Conservation (phyloP, 2,888 invertebrate genomes). For the Stenodema calcarata region DNA sequence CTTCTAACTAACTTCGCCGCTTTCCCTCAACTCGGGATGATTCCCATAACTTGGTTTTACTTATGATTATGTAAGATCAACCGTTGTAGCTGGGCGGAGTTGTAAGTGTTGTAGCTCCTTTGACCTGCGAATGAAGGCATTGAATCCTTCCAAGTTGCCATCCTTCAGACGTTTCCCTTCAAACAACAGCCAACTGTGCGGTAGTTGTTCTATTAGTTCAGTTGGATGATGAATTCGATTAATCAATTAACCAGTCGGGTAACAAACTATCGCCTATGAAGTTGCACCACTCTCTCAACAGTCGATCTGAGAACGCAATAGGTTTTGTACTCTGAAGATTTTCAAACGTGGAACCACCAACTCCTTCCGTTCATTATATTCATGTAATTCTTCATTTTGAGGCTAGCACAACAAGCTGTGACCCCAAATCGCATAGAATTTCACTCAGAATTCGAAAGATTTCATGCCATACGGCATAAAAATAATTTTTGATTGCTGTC, state of each 20-base stretch:
- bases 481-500: too few species aligned
- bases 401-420: too few species aligned
- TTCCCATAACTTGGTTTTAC: not conserved
- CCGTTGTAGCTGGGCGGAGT: not conserved
- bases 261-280: not conserved
- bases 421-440: too few species aligned
- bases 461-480: too few species aligned
- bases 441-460: too few species aligned
- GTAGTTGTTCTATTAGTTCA: not conserved
- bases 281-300: not conserved
- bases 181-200: not conserved
- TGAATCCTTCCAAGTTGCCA: not conserved
- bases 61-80: not conserved
- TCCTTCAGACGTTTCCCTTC: not conserved
- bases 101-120: not conserved
- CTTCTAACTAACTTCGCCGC: not conserved
- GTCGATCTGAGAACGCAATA: too few species aligned
- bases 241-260: not conserved
- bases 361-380: too few species aligned
- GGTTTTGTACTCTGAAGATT: too few species aligned
- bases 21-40: not conserved
- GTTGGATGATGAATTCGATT: not conserved
- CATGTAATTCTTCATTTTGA: too few species aligned
- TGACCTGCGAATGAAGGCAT: not conserved
- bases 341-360: too few species aligned